phyloP scores from a whole-genome alignment of 2,888 invertebrate genomes.

The Nymphalis urticae region DNA sequence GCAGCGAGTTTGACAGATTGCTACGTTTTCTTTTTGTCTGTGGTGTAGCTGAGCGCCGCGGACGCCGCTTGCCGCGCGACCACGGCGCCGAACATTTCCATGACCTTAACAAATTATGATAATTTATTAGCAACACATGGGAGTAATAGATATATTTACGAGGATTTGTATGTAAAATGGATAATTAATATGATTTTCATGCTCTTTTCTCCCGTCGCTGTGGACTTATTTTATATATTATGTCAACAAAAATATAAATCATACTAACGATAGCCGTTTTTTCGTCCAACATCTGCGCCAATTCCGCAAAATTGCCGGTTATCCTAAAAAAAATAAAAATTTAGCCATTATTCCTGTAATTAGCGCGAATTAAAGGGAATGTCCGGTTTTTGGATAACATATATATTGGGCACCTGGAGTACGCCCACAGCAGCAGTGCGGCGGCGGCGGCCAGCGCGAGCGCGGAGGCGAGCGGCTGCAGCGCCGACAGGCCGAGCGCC shows the following conservation, averaged over 20 bases:
- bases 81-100: slow-evolving; percentile 43
- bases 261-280: slow-evolving; percentile 47
- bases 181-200: too few relatives aligned
- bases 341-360: neutral
- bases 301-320: slow-evolving; percentile 54
- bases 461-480: slow-evolving; percentile 88
- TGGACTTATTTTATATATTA: too few relatives aligned
- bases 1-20: neutral
- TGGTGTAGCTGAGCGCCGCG: slow-evolving; percentile 34
- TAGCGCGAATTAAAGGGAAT: neutral
- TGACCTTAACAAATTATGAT: slow-evolving; percentile 38
- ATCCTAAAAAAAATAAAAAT: slow-evolving; percentile 44
- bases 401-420: slow-evolving; percentile 83
- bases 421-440: slow-evolving; percentile 91
- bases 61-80: slow-evolving; percentile 34
- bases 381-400: neutral
- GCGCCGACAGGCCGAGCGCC: slow-evolving; percentile 87
- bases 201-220: too few relatives aligned
- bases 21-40: slow-evolving; percentile 39
- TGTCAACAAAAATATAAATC: neutral
- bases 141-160: too few relatives aligned
- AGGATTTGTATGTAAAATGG: too few relatives aligned
- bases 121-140: neutral
- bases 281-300: slow-evolving; percentile 49
- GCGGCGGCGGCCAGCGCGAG: slow-evolving; percentile 87